These are phyloP conservation scores for Apteryx owenii DNA, from an alignment of 2,113 vertebrate species.

Conservation along the genomic window DNA sequence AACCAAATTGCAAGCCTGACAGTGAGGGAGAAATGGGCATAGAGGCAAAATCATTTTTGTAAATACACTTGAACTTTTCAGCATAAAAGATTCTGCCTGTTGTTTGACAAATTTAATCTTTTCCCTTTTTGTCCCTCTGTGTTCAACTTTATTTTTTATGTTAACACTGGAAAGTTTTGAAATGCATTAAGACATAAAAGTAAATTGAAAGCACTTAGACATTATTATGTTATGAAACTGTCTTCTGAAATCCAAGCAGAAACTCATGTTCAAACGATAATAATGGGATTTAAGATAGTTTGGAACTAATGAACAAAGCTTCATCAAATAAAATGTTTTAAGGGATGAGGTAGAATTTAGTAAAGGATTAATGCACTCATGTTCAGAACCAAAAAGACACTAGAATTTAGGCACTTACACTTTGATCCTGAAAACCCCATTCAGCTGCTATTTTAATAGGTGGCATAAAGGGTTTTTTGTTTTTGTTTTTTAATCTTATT, in stretches of 20 bases:
- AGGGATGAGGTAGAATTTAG: background rate
- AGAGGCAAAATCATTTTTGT: slow-evolving; percentile 22
- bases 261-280: background rate
- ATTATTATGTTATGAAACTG: background rate
- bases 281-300: background rate
- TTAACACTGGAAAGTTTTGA: background rate
- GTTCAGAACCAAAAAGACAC: background rate
- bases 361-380: background rate
- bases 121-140: background rate
- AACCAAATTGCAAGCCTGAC: background rate
- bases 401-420: background rate
- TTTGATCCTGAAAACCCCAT: background rate
- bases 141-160: background rate
- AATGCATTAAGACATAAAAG: slow-evolving; percentile 2
- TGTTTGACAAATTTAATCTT: background rate
- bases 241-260: background rate
- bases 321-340: background rate
- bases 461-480: background rate
- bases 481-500: background rate
- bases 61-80: slow-evolving; percentile 49
- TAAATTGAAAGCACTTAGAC: background rate
- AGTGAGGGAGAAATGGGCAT: background rate
- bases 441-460: background rate
- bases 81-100: background rate
- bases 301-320: background rate